Conservation (phyloP, 2,888 invertebrate genomes). For the Thymelicus sylvestris region DNA sequence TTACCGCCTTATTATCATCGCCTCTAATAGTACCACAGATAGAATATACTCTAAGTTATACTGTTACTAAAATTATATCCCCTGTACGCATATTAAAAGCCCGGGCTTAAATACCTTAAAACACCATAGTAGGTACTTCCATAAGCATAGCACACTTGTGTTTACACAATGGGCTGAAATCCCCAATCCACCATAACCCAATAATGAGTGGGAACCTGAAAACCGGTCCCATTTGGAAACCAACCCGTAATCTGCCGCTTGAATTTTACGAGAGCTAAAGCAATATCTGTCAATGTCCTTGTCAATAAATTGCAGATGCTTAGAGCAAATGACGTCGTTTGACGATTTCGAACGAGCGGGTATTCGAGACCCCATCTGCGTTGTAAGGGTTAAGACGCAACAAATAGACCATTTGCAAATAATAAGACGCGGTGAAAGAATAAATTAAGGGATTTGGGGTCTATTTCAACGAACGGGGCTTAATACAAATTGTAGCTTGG, state of each 20-base stretch:
- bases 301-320: constrained; percentile 82
- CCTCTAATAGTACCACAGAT: no score
- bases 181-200: constrained; percentile 54
- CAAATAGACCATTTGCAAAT: constrained; percentile 85
- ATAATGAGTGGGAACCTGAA: constrained; percentile 70
- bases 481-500: constrained; percentile 18
- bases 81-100: not conserved
- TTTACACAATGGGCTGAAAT: constrained; percentile 38
- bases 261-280: constrained; percentile 79
- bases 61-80: not conserved
- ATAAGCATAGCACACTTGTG: constrained; percentile 11
- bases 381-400: constrained; percentile 83
- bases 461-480: constrained; percentile 24
- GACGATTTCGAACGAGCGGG: constrained; percentile 78
- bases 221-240: constrained; percentile 79
- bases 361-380: constrained; percentile 78
- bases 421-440: constrained; percentile 84
- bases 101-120: not conserved
- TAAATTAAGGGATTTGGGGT: constrained; percentile 70
- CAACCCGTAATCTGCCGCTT: constrained; percentile 80
- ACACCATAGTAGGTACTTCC: not conserved
- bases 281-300: constrained; percentile 84
- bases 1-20: no score
- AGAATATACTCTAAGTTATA: no score
- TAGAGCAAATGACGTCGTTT: constrained; percentile 79